Conservation (phyloP, 2,113 vertebrate genomes). For the Oryzias javanicus region DNA sequence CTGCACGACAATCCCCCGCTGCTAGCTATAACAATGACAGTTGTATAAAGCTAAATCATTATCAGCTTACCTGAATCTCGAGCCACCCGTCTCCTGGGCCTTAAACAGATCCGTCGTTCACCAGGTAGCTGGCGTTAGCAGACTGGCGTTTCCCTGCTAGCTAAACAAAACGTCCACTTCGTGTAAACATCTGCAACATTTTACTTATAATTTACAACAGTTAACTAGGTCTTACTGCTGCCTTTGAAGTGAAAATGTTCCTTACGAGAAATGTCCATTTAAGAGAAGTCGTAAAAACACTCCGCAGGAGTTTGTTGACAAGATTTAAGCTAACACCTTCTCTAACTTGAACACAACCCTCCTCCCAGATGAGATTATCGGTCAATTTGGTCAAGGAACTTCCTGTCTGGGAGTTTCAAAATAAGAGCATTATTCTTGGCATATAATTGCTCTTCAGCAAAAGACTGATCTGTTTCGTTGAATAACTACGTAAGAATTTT, state of each 20-base stretch:
- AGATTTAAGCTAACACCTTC: constrained; percentile 46
- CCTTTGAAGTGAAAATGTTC: constrained; percentile 2
- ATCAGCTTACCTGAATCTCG: neutral
- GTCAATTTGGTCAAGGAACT: constrained; percentile 22
- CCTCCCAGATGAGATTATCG: constrained; percentile 33
- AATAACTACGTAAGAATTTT: too few relatives aligned
- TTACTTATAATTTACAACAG: neutral
- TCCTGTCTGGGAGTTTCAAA: constrained; percentile 37
- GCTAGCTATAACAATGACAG: neutral
- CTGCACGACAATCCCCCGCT: neutral
- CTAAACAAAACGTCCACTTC: constrained; percentile 60
- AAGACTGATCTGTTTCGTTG: too few relatives aligned
- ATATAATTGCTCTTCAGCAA: too few relatives aligned
- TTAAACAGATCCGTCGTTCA: constrained; percentile 32
- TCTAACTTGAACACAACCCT: constrained; percentile 45
- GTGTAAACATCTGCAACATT: constrained; percentile 14
- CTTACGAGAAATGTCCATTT: constrained; percentile 59
- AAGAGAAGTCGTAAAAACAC: constrained; percentile 23
- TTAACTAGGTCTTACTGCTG: constrained; percentile 31
- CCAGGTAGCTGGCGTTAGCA: constrained; percentile 50
- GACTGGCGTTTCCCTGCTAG: constrained; percentile 54
- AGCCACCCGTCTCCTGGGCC: constrained; percentile 25
- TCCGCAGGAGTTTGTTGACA: constrained; percentile 62
- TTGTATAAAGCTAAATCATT: neutral
- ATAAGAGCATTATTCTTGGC: constrained; percentile 27